Evolutionary conservation across 2,113 vertebrate species (phyloP).

Genomic region (Corythornis madagascariensis): DNA sequence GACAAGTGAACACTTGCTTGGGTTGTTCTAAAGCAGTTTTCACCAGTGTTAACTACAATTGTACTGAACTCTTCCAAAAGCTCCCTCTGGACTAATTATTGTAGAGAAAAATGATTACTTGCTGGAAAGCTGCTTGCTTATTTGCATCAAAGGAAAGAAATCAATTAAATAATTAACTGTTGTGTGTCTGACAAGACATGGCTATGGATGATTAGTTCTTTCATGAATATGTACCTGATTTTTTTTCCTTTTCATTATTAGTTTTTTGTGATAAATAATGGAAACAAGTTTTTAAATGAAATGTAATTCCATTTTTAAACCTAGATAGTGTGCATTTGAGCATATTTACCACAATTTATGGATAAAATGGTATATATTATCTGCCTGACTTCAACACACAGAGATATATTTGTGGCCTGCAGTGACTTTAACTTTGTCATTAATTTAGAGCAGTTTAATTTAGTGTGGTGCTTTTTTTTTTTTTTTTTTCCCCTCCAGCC

Average conservation of each 20-base stretch:
- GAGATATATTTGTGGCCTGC: neutral
- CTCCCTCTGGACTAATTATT: neutral
- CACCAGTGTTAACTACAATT: neutral
- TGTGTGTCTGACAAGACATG: neutral
- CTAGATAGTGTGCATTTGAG: neutral
- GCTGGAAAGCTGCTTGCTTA: neutral
- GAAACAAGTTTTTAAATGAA: neutral
- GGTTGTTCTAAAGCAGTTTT: neutral
- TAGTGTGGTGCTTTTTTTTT: neutral
- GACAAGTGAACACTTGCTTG: neutral
- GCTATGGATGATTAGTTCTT: neutral
- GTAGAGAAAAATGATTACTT: neutral
- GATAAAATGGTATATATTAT: neutral
- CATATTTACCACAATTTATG: neutral
- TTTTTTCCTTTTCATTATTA: neutral
- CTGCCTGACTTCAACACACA: neutral
- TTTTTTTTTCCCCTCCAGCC: neutral
- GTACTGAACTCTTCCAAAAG: neutral
- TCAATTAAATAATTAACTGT: neutral
- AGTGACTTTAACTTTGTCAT: neutral
- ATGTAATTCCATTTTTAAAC: neutral
- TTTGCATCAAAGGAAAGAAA: neutral
- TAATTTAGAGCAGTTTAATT: neutral
- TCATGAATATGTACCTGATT: neutral
- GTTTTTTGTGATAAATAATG: neutral